Conservation (phyloP, 2,113 vertebrate genomes). For the Thamnophis sirtalis region DNA sequence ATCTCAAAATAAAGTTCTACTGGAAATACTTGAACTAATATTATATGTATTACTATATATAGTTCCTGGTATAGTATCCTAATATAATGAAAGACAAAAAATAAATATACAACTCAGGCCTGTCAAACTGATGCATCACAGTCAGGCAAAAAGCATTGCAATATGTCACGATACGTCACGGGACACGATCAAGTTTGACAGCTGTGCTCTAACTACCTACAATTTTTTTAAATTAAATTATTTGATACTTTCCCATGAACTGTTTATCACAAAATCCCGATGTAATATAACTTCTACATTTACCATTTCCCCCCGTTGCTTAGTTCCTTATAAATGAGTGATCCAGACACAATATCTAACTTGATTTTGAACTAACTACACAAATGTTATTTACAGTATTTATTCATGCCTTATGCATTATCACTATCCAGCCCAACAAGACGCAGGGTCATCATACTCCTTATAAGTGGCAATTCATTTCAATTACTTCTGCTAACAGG, state of each 20-base stretch:
- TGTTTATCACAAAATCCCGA: constrained; percentile 50
- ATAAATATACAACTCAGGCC: constrained; percentile 29
- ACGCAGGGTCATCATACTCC: neutral
- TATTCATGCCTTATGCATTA: constrained; percentile 13
- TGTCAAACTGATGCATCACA: no score
- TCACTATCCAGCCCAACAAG: constrained; percentile 38
- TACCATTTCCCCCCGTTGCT: constrained; percentile 55
- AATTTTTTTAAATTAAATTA: constrained; percentile 62
- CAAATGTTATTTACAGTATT: constrained; percentile 40
- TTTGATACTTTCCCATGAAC: constrained; percentile 55
- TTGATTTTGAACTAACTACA: constrained; percentile 44
- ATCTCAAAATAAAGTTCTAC: constrained; percentile 61
- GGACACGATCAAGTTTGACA: no score
- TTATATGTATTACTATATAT: constrained; percentile 63
- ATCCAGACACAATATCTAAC: constrained; percentile 50
- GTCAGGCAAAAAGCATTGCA: no score
- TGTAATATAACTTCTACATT: constrained; percentile 63
- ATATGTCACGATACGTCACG: no score
- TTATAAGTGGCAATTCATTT: constrained; percentile 37
- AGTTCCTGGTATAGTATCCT: constrained; percentile 39
- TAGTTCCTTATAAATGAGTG: constrained; percentile 66
- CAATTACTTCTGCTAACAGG: constrained; percentile 48
- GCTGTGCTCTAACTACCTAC: constrained; percentile 34
- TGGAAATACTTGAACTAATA: constrained; percentile 54
- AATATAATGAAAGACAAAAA: constrained; percentile 54